phyloP scores from a whole-genome alignment of 2,113 vertebrate species.

The Lucifuga dentata region DNA sequence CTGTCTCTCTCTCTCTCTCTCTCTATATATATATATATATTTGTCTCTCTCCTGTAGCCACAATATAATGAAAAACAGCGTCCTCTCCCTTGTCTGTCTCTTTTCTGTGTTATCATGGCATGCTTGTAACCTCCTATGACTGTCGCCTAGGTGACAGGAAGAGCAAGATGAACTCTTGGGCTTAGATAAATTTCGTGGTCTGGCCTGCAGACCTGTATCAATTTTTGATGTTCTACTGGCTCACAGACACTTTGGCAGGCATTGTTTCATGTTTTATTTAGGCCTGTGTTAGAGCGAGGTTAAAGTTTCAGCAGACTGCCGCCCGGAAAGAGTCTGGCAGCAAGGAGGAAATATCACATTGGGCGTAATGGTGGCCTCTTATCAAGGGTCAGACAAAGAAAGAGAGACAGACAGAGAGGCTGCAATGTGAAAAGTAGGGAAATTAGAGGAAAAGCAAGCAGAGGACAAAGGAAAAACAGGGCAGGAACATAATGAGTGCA shows the following conservation, averaged over 20 bases:
- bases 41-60: slow-evolving; percentile 28
- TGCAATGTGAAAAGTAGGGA: slow-evolving; percentile 20
- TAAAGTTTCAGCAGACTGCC: slow-evolving; percentile 77
- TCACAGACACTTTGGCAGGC: slow-evolving; percentile 75
- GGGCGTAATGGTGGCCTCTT: slow-evolving; percentile 58
- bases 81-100: slow-evolving; percentile 41
- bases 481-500: too few species aligned
- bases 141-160: slow-evolving; percentile 70
- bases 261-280: slow-evolving; percentile 86
- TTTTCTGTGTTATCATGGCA: slow-evolving; percentile 51
- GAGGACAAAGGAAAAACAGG: too few species aligned
- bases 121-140: slow-evolving; percentile 64
- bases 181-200: slow-evolving; percentile 78
- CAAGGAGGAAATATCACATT: slow-evolving; percentile 68
- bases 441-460: too few species aligned
- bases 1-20: slow-evolving; percentile 5
- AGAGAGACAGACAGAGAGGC: not conserved
- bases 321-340: slow-evolving; percentile 55
- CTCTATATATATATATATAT: slow-evolving; percentile 6
- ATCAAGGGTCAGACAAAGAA: slow-evolving; percentile 50
- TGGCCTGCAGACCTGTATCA: slow-evolving; percentile 72
- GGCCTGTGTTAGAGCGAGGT: slow-evolving; percentile 70
- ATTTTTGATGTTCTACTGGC: slow-evolving; percentile 79
- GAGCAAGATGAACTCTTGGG: slow-evolving; percentile 73
- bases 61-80: slow-evolving; percentile 61